Conservation (phyloP, 2,888 invertebrate genomes). For the Diogma glabrata region DNA sequence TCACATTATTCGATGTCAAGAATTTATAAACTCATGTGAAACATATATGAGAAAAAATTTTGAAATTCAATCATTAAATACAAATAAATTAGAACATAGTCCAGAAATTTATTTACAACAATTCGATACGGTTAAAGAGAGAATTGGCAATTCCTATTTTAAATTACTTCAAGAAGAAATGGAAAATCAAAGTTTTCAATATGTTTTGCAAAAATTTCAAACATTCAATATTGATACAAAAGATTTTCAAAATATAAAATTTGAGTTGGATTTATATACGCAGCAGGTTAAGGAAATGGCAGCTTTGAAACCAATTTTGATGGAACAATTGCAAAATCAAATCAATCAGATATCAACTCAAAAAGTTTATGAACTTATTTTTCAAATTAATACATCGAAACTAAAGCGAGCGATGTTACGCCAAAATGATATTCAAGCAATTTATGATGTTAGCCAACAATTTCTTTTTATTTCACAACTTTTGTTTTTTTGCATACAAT, state of each 20-base stretch:
- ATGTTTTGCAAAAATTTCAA: no score
- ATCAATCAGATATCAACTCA: not conserved
- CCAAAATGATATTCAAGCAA: not conserved
- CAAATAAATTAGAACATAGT: no score
- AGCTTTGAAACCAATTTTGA: not conserved
- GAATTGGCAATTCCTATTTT: no score
- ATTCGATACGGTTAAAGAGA: no score
- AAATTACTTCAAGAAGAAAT: no score
- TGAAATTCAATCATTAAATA: no score
- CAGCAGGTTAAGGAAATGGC: not conserved
- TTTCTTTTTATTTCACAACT: not conserved
- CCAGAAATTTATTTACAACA: no score
- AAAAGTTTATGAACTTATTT: not conserved
- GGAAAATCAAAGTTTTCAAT: no score
- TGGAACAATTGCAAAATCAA: not conserved
- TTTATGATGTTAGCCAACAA: not conserved
- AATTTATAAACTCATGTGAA: slow-evolving; percentile 1
- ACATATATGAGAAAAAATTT: not conserved
- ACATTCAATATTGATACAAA: no score
- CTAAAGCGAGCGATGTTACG: not conserved
- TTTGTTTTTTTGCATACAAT: not conserved
- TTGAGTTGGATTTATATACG: not conserved
- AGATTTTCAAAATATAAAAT: not conserved
- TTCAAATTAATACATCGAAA: not conserved
- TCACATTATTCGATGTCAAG: slow-evolving; percentile 27